Evolutionary conservation across 64 coral and sea anemone species (phyloP).

Genomic region (Cladopsammia gracilis): DNA sequence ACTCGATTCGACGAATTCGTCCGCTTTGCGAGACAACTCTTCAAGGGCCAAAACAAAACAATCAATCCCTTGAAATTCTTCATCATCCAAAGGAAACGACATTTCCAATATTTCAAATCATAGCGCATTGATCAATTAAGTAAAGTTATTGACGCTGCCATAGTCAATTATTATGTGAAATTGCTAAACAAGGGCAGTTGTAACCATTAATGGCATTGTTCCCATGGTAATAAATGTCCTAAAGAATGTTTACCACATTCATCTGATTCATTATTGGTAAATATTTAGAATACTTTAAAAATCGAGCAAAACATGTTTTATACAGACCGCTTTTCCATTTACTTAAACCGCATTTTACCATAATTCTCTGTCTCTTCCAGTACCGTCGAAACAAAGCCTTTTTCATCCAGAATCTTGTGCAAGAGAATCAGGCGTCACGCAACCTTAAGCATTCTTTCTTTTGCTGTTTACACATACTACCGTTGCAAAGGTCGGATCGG

Average conservation of each 20-base stretch:
- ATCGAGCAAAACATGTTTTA: too few relatives aligned
- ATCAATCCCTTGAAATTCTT: not conserved
- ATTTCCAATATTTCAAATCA: not conserved
- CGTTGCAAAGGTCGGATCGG: too few relatives aligned
- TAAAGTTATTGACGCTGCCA: not conserved
- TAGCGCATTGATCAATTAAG: not conserved
- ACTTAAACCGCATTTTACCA: too few relatives aligned
- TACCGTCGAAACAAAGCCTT: too few relatives aligned
- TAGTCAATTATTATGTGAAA: not conserved
- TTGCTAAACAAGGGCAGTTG: not conserved
- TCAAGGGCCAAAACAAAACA: constrained; percentile 1
- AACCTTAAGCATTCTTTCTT: too few relatives aligned
- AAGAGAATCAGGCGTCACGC: too few relatives aligned
- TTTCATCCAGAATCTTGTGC: too few relatives aligned
- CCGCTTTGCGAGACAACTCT: not conserved
- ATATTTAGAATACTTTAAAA: too few relatives aligned
- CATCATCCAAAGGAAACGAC: constrained; percentile 8
- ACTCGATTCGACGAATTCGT: not conserved
- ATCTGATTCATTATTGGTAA: too few relatives aligned
- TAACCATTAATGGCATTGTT: constrained; percentile 8
- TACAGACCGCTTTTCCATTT: too few relatives aligned
- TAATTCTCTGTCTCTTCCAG: too few relatives aligned
- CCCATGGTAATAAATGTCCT: constrained; percentile 11
- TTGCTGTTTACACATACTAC: too few relatives aligned
- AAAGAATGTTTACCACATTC: not conserved